Evolutionary conservation across 2,113 vertebrate genomes (phyloP).

Genomic region (Gallinago media): DNA sequence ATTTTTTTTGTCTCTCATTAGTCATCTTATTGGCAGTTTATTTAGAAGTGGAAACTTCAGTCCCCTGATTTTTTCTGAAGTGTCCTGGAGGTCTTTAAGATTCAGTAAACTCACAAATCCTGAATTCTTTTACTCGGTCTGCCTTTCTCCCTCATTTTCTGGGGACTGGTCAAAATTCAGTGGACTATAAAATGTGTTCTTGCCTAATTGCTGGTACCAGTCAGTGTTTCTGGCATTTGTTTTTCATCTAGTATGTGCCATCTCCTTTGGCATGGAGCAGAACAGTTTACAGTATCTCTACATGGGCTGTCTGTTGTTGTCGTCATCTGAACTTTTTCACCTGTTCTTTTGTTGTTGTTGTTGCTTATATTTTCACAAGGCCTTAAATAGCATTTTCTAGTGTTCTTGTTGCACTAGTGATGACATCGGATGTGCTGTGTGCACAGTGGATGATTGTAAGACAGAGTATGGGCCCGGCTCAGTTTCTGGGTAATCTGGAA

Average conservation of each 20-base stretch:
- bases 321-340: background rate
- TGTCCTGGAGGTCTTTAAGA: background rate
- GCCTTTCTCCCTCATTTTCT: background rate
- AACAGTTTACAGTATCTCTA: background rate
- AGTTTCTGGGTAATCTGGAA: background rate
- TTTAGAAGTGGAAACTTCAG: background rate
- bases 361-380: background rate
- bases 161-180: background rate
- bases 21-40: background rate
- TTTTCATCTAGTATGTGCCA: background rate
- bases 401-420: background rate
- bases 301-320: background rate
- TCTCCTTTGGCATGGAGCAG: background rate
- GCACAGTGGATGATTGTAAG: background rate
- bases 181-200: background rate
- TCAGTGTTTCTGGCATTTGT: conserved; percentile 2
- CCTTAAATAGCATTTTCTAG: background rate
- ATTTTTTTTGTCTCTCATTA: background rate
- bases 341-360: background rate
- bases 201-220: background rate
- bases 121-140: background rate
- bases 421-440: background rate
- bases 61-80: background rate
- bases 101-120: background rate
- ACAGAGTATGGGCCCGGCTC: background rate